Percentiles rank a stretch among this genome's conserved stretches.
Conservation (phyloP, 2,888 invertebrate genomes). For the Exocentrus adspersus region DNA sequence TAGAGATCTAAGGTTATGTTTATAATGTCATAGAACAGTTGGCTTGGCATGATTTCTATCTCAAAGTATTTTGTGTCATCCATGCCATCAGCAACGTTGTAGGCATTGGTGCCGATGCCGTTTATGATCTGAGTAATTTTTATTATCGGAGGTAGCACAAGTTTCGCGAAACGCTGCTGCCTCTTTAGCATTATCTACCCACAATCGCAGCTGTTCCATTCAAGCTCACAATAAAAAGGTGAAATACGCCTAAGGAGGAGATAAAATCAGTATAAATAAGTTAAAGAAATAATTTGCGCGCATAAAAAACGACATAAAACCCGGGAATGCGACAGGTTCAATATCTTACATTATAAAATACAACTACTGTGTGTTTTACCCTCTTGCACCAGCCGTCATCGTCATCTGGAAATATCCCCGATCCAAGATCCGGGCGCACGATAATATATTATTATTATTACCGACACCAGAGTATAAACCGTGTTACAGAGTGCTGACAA, state of each 20-base stretch:
- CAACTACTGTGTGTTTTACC: constrained; percentile 2
- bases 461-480: neutral
- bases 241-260: neutral
- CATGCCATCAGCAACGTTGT: too few relatives aligned
- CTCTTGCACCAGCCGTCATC: neutral
- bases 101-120: too few relatives aligned
- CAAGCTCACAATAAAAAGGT: neutral
- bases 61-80: too few relatives aligned
- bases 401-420: constrained; percentile 4
- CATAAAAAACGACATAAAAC: constrained; percentile 4
- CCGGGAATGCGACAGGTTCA: constrained; percentile 6
- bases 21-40: too few relatives aligned
- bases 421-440: neutral
- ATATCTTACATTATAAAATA: constrained; percentile 4
- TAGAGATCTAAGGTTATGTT: too few relatives aligned
- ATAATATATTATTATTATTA: neutral
- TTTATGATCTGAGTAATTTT: too few relatives aligned
- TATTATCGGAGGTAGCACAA: too few relatives aligned
- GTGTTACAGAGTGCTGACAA: neutral
- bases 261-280: constrained; percentile 8
- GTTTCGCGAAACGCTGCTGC: too few relatives aligned
- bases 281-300: constrained; percentile 18
- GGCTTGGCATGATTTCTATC: too few relatives aligned
- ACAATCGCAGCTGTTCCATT: neutral
- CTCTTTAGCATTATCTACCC: neutral